Base-by-base conservation (phyloP, 2,113 vertebrate species). In the Gymnobelideus leadbeateri region DNA sequence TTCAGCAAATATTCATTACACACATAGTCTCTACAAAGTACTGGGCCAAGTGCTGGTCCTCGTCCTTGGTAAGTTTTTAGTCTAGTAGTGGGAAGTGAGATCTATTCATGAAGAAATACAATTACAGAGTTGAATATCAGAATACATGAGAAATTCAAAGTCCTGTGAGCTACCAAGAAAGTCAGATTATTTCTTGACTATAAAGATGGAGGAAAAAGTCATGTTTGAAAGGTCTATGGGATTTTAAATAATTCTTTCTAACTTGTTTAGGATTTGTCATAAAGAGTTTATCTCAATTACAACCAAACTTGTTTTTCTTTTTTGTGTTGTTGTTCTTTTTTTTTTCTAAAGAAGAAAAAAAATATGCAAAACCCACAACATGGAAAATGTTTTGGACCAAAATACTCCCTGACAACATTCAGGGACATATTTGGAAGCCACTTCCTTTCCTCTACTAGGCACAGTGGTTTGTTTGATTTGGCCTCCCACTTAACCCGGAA, bases 381-480 rank as follows among this genome's bases (percentile, higher is more conserved):
- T 43, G 0, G 92, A 96, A 89, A 61, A 55, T 0, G 0, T 0
- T 92, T 95, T 96, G 94, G 92, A 84, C 51, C 92, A 92, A 95
- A 95, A 93, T 26, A 0, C 0, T 2, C 0, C 0, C 95, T 95
- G 50, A 6, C 0, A 0, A n/a, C n/a, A 8, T 92, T 96, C 49
- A 94, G 52, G 12, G 4, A 31, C 68, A 89, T 92, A 96, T 91
- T 1, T 0, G 92, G 68, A 31, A 94, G 46, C 84, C 24, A 10
- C 94, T 94, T 97, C 97, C 96, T 95, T 95, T 89, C 91, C 53
- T 94, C 47, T 46, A 43, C 68, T 84, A 0, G 0, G 0, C 28
- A 43, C 3, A 4, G 0, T 10, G 6, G 47, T 25, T 53, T 97
- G 94, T 97, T 98, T 96, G 96, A 24, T 51, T 97, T 97, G 96